phyloP scores from a whole-genome alignment of 2,888 invertebrate species.

The Ariolimax columbianus region DNA sequence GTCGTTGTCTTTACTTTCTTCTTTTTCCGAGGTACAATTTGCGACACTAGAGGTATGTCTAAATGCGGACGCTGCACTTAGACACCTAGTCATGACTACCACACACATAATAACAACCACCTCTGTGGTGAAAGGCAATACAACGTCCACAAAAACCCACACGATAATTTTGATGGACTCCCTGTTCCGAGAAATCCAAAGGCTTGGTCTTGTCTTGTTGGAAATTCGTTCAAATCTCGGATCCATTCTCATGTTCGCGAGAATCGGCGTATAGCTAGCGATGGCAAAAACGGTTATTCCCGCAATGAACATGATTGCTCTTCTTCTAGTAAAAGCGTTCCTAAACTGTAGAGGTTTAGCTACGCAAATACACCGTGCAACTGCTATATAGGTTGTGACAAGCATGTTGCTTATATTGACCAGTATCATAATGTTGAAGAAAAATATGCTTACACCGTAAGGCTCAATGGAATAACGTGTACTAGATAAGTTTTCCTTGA shows the following conservation, averaged over 20 bases:
- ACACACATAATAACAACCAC: neutral
- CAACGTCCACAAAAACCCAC: neutral
- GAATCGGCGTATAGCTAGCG: too few species aligned
- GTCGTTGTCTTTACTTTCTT: neutral
- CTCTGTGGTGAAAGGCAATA: constrained; percentile 8
- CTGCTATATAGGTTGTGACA: constrained; percentile 31
- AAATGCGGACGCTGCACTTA: neutral
- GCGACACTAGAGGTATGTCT: neutral
- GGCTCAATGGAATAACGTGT: neutral
- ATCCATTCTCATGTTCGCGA: neutral
- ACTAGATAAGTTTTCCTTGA: neutral
- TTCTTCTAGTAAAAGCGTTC: neutral
- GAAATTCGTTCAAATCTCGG: neutral
- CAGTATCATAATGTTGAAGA: neutral
- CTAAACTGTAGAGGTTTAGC: constrained; percentile 43
- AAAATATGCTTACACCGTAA: neutral
- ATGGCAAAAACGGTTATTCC: too few species aligned
- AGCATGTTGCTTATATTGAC: neutral
- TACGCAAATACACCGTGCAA: constrained; percentile 16
- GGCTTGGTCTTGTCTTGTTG: neutral
- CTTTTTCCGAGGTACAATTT: neutral
- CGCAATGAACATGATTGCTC: neutral
- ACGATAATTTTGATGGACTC: constrained; percentile 14
- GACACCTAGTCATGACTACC: neutral
- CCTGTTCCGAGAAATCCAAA: neutral